Evolutionary conservation across 2,797 vertebrate genomes (phyloP).

Genomic region (Merluccius polli): DNA sequence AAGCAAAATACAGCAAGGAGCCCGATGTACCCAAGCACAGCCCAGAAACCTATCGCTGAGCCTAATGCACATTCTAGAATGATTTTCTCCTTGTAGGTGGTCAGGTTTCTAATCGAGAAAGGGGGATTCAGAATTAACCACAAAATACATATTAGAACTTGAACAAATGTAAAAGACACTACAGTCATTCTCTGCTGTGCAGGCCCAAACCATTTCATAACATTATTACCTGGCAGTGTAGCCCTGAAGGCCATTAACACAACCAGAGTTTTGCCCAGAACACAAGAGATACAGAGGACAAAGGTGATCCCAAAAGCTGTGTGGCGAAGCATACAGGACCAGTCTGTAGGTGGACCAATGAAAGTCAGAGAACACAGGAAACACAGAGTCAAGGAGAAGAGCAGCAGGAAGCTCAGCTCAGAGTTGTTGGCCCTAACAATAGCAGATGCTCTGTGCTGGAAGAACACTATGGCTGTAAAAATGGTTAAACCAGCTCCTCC

Average conservation of each 20-base stretch:
- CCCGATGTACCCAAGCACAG: conserved; percentile 63
- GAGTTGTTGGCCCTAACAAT: conserved; percentile 65
- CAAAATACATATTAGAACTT: conserved; percentile 59
- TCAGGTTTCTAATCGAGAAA: conserved; percentile 46
- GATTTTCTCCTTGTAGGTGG: conserved; percentile 52
- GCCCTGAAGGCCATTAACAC: conserved; percentile 66
- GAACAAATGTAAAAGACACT: conserved; percentile 55
- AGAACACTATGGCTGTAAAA: conserved; percentile 42
- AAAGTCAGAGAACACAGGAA: conserved; percentile 67
- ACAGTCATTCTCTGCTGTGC: conserved; percentile 65
- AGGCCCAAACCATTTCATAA: conserved; percentile 69
- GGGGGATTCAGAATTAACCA: conserved; percentile 59
- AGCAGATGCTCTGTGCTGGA: conserved; percentile 38
- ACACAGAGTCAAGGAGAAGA: conserved; percentile 63
- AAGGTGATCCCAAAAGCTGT: conserved; percentile 64
- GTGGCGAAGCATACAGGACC: conserved; percentile 67
- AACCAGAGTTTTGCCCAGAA: conserved; percentile 64
- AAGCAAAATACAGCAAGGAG: conserved; percentile 55
- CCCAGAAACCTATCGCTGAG: conserved; percentile 59
- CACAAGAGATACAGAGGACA: conserved; percentile 60
- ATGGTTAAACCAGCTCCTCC: conserved; percentile 44
- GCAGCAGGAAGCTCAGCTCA: conserved; percentile 63
- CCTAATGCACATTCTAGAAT: conserved; percentile 66
- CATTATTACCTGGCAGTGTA: conserved; percentile 60
- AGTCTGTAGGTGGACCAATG: conserved; percentile 60